These are phyloP conservation scores for Cataglyphis cursor DNA, from an alignment of 2,888 invertebrate genomes.

Conservation along the genomic window DNA sequence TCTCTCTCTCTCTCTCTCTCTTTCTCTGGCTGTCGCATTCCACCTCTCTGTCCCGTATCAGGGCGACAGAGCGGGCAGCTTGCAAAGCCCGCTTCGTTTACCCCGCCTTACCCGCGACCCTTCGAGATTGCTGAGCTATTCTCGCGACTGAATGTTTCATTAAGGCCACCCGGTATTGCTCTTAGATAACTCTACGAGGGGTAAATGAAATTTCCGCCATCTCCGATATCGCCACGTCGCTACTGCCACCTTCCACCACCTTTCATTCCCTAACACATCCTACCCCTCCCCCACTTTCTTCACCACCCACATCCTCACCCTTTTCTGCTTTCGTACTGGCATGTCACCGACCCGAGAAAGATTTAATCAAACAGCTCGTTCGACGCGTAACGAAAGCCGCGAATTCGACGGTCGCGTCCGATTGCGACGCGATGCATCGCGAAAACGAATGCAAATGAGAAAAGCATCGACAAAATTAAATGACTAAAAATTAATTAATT, in stretches of 20 bases:
- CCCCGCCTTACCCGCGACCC: conserved; percentile 78
- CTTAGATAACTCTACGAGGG: conserved; percentile 87
- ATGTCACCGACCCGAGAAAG: conserved; percentile 70
- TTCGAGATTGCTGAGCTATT: conserved; percentile 87
- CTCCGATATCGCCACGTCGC: conserved; percentile 85
- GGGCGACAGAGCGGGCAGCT: conserved; percentile 69
- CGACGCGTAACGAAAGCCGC: conserved; percentile 80
- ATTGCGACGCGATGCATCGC: conserved; percentile 20
- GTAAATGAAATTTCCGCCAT: conserved; percentile 87
- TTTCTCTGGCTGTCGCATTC: conserved; percentile 52
- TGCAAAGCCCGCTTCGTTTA: conserved; percentile 59
- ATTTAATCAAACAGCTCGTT: conserved; percentile 85
- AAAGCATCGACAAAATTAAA: background rate
- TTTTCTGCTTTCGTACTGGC: conserved; percentile 59
- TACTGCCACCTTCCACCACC: conserved; percentile 62
- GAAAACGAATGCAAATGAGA: conserved; percentile 2
- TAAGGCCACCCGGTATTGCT: conserved; percentile 87
- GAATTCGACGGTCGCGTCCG: conserved; percentile 76
- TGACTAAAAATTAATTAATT: background rate
- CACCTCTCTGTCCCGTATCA: conserved; percentile 57
- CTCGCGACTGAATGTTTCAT: conserved; percentile 87
- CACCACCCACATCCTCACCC: conserved; percentile 56
- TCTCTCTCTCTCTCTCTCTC: conserved; percentile 47
- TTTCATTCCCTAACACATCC: conserved; percentile 58
- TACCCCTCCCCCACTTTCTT: conserved; percentile 43